A percentile compares a stretch with the other conserved stretches of the same genome.
These are phyloP conservation scores for Nycticorax nycticorax DNA, from an alignment of 2,113 vertebrate species.

Conservation along the genomic window DNA sequence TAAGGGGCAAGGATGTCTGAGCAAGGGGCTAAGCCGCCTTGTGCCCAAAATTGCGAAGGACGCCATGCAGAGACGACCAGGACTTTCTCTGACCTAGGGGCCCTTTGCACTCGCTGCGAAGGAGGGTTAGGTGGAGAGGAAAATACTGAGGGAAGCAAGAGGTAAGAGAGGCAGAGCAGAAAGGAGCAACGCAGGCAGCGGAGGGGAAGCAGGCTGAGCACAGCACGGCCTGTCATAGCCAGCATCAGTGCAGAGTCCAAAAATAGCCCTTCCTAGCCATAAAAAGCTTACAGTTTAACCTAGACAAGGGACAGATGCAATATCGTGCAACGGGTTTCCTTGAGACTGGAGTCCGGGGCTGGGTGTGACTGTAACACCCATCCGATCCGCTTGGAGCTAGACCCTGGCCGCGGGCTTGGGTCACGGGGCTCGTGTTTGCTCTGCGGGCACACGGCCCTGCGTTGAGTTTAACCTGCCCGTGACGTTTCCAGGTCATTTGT, in stretches of 20 bases:
- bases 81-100: neutral
- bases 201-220: neutral
- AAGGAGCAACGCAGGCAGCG: neutral
- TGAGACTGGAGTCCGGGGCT: neutral
- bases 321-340: neutral
- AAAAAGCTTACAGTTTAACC: neutral
- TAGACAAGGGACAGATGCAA: neutral
- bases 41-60: accelerated
- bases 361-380: neutral
- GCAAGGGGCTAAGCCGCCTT: neutral
- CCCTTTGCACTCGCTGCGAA: neutral
- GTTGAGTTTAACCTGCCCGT: neutral
- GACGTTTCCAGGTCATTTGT: neutral
- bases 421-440: neutral
- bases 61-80: neutral
- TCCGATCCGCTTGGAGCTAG: accelerated
- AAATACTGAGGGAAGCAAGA: neutral
- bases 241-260: neutral
- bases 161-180: neutral
- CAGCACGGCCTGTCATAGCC: neutral
- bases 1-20: neutral
- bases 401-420: accelerated
- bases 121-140: neutral
- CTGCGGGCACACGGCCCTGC: accelerated
- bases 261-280: neutral